These are phyloP conservation scores for Callipepla squamata DNA, from an alignment of 2,113 vertebrate species.

Conservation along the genomic window DNA sequence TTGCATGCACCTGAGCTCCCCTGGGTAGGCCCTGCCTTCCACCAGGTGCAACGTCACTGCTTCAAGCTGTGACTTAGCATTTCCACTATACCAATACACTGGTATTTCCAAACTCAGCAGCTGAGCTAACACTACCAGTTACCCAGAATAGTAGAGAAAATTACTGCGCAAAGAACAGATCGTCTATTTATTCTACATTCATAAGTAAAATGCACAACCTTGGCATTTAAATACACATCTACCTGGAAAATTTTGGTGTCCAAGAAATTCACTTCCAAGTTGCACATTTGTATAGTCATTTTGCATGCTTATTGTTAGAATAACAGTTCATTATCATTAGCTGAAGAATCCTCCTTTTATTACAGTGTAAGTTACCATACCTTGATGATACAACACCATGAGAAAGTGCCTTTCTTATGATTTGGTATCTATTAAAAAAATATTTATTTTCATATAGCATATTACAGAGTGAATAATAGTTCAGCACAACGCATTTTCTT, in stretches of 20 bases:
- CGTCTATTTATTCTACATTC: not conserved
- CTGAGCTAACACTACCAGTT: not conserved
- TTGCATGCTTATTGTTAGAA: too few relatives aligned
- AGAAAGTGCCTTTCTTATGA: not conserved
- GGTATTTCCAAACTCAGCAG: not conserved
- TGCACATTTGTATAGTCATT: not conserved
- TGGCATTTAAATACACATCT: not conserved
- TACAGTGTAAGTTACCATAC: not conserved
- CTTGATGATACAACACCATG: not conserved
- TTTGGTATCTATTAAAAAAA: not conserved
- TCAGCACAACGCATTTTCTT: not conserved
- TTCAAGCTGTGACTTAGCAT: too few relatives aligned
- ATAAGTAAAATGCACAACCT: not conserved
- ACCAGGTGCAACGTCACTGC: too few relatives aligned
- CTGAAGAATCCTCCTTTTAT: not conserved
- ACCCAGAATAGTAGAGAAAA: not conserved
- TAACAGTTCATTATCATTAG: not conserved
- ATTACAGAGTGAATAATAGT: not conserved
- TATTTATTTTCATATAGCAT: not conserved
- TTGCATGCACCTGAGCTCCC: too few relatives aligned
- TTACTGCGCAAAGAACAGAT: not conserved
- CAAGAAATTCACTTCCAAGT: not conserved
- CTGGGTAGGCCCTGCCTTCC: too few relatives aligned
- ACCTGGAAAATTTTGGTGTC: not conserved
- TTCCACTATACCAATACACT: not conserved